These are phyloP conservation scores for Hylomyscus alleni DNA, from an alignment of 2,797 vertebrate species.

Conservation along the genomic window DNA sequence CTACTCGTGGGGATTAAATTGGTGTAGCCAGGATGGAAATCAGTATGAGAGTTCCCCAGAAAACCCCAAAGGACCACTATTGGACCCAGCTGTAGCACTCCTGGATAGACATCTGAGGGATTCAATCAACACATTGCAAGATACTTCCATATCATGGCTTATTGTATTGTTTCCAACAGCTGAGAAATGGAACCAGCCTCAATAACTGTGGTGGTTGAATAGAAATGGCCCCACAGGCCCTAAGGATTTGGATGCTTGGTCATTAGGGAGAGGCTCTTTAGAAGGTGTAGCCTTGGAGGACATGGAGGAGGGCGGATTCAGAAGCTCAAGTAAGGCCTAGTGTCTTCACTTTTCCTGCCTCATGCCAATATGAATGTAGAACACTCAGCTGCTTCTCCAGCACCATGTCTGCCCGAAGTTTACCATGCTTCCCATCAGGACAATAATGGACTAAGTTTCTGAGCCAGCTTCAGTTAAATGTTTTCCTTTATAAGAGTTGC, in stretches of 20 bases:
- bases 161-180: neutral
- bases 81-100: neutral
- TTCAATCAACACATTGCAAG: neutral
- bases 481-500: neutral
- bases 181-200: neutral
- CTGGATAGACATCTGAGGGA: neutral
- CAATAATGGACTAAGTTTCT: neutral
- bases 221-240: neutral
- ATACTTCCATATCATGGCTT: neutral
- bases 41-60: neutral
- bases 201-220: too few relatives aligned
- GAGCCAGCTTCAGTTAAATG: neutral
- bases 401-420: too few relatives aligned
- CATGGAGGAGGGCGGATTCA: neutral
- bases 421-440: neutral
- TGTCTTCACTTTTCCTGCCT: neutral
- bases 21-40: neutral
- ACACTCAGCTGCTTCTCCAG: too few relatives aligned
- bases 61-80: neutral
- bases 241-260: too few relatives aligned
- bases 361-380: neutral
- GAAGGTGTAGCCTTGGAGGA: neutral
- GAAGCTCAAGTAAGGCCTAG: neutral
- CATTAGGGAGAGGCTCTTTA: neutral
- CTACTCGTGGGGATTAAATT: neutral